Base-by-base conservation (phyloP, 2,888 invertebrate genomes). In the Sarcophaga caerulescens region DNA sequence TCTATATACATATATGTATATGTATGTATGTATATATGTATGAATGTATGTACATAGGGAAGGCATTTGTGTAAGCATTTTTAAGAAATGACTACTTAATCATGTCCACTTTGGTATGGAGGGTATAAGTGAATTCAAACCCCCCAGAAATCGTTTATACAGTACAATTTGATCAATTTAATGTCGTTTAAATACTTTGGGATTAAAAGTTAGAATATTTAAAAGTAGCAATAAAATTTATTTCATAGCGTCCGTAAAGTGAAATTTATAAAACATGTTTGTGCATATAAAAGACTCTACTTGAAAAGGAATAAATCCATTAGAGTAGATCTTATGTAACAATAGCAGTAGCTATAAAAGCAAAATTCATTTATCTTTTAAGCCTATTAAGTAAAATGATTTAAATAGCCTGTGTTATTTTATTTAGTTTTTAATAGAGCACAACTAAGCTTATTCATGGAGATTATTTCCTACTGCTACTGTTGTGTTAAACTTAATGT, bases 311-410 rank as follows among this genome's bases (percentile, higher is more conserved):
- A 76, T 59, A 68, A 2, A 23, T 23, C 2, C 23, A 23, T 23
- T 65, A 19, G 1, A 66, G 14, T 17, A 21, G 21, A 35, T 76
- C 59, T 59, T n/a, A 65, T 63, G 35, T 35, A 35, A 35, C 35
- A 35, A 2, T 35, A 10, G 3, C 35, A 35, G 10, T 2, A 35
- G 8, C 8, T 8, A 35, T 8, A 12, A 63, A 25, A 19, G 23
- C 11, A 47, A 35, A n/a, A 75, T 52, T 47, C 11, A 47, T 45
- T 68, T 45, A 45, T 68, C 68, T 21, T 47, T 47, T 68, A 68
- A 68, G 68, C 68, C 19, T 68, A 68, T 68, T 68, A 68, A 8
- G 47, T 68, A 12, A 5, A 47, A 45, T 47, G 68, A 68, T 68
- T 68, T 45, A 47, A 68, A 68, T 68, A 47, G 35, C 10, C 47